Percentiles rank a stretch among this genome's conserved stretches.
These are phyloP conservation scores for Scomberomorus guttatus DNA, from an alignment of 2,797 vertebrate genomes.

Conservation along the genomic window DNA sequence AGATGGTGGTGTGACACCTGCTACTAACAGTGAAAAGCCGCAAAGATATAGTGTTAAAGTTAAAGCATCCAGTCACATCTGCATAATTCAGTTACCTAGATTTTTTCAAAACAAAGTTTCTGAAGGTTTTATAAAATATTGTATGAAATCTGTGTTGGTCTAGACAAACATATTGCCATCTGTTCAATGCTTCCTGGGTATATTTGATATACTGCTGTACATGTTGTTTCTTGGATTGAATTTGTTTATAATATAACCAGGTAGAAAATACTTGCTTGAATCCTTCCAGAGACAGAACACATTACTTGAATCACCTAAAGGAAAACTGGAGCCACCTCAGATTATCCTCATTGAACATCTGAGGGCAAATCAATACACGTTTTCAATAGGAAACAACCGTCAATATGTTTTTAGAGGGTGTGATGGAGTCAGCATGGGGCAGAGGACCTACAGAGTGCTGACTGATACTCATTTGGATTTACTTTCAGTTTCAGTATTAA, in stretches of 20 bases:
- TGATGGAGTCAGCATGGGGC: constrained; percentile 31
- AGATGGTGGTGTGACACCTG: neutral
- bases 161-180: neutral
- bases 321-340: neutral
- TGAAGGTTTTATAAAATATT: neutral
- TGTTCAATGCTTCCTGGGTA: neutral
- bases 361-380: constrained; percentile 3
- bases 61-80: neutral
- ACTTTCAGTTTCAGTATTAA: constrained; percentile 18
- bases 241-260: neutral
- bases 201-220: neutral
- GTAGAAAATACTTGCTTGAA: neutral
- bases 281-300: neutral
- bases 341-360: constrained; percentile 10
- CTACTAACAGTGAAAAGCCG: no score
- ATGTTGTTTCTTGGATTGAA: neutral
- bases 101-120: neutral
- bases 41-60: neutral
- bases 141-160: neutral
- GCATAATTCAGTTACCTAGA: neutral
- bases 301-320: neutral
- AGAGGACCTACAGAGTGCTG: neutral
- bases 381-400: constrained; percentile 11
- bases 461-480: constrained; percentile 35
- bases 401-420: constrained; percentile 12